Evolutionary conservation across 2,113 vertebrate genomes (phyloP).

Genomic region (Willisornis vidua): DNA sequence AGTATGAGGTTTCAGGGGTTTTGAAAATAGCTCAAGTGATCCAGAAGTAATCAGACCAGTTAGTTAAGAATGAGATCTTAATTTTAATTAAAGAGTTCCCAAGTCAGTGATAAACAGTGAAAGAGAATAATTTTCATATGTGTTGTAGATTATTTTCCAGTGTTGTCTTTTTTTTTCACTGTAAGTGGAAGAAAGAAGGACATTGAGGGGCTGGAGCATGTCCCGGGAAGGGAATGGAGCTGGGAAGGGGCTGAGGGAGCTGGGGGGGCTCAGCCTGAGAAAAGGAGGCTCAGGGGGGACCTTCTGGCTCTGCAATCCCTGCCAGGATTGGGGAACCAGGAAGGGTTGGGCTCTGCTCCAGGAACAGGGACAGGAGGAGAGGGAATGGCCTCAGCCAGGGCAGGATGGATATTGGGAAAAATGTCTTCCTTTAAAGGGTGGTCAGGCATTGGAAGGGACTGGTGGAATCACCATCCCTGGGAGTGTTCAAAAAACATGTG

Average conservation of each 20-base stretch:
- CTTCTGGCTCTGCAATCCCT: neutral
- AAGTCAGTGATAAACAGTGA: neutral
- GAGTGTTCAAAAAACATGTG: neutral
- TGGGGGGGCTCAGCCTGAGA: neutral
- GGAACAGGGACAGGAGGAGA: neutral
- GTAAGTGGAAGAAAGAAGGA: neutral
- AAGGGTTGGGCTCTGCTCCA: neutral
- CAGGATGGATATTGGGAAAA: neutral
- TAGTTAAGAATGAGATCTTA: neutral
- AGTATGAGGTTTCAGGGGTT: neutral
- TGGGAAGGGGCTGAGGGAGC: neutral
- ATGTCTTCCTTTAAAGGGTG: no score
- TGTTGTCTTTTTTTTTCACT: accelerated
- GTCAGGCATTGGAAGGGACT: neutral
- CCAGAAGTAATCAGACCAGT: constrained; percentile 23
- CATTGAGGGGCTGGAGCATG: neutral
- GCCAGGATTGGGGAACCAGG: neutral
- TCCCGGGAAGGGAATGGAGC: neutral
- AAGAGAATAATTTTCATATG: neutral
- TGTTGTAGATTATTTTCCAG: neutral
- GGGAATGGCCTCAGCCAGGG: accelerated
- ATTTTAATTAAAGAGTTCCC: constrained; percentile 10
- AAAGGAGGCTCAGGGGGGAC: neutral
- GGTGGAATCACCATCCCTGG: neutral
- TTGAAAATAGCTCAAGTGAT: neutral